These are phyloP conservation scores for Remorina albescens DNA, from an alignment of 2,797 vertebrate genomes.

Conservation along the genomic window DNA sequence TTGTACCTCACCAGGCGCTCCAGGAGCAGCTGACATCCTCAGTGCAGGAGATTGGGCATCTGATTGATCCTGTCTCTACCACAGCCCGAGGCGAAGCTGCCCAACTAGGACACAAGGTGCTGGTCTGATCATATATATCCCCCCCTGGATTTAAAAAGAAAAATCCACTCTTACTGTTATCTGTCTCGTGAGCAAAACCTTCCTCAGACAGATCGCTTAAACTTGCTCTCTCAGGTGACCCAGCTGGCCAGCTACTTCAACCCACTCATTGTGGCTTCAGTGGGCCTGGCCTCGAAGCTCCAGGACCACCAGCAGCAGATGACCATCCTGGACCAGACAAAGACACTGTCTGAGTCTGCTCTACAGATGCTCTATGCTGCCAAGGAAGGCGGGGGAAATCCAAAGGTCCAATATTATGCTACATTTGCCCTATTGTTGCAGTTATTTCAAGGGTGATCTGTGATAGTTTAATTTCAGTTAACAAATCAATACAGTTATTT, in stretches of 20 bases:
- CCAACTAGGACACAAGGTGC: slow-evolving; percentile 97
- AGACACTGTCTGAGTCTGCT: slow-evolving; percentile 95
- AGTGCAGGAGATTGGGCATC: slow-evolving; percentile 97
- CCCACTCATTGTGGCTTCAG: slow-evolving; percentile 92
- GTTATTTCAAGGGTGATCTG: background rate
- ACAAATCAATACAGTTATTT: slow-evolving; percentile 3
- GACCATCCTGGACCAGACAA: slow-evolving; percentile 97
- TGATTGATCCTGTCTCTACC: slow-evolving; percentile 95
- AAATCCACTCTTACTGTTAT: slow-evolving; percentile 29
- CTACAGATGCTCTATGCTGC: slow-evolving; percentile 98
- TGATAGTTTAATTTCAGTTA: slow-evolving; percentile 3
- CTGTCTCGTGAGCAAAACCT: slow-evolving; percentile 29
- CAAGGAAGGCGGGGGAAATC: slow-evolving; percentile 98
- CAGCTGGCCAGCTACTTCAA: slow-evolving; percentile 98
- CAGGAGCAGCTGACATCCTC: slow-evolving; percentile 98
- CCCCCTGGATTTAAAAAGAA: slow-evolving; percentile 51
- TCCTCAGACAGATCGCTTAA: slow-evolving; percentile 40
- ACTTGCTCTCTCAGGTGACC: slow-evolving; percentile 86
- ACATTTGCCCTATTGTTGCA: background rate
- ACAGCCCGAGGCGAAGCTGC: slow-evolving; percentile 95
- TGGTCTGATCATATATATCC: slow-evolving; percentile 33
- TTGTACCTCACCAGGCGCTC: slow-evolving; percentile 86
- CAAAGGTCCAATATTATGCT: slow-evolving; percentile 87
- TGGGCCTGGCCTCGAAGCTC: slow-evolving; percentile 94
- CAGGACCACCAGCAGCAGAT: slow-evolving; percentile 97